These are phyloP conservation scores for Aspidiotus destructor DNA, from an alignment of 2,888 invertebrate species.

Conservation along the genomic window DNA sequence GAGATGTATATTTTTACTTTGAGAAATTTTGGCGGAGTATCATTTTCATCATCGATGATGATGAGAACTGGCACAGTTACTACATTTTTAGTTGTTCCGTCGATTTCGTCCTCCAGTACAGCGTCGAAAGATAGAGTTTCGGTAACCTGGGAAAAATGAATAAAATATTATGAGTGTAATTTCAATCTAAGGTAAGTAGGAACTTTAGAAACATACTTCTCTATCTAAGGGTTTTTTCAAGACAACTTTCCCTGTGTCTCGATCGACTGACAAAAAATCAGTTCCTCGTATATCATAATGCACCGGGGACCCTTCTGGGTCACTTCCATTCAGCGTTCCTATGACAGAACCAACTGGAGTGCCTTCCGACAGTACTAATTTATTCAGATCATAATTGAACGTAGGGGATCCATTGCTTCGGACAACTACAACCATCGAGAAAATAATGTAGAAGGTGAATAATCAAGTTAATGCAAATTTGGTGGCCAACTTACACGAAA, in stretches of 20 bases:
- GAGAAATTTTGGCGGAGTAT: conserved; percentile 57
- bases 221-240: conserved; percentile 69
- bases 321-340: conserved; percentile 65
- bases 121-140: conserved; percentile 70
- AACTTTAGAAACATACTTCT: conserved; percentile 52
- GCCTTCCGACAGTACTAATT: conserved; percentile 65
- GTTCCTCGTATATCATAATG: conserved; percentile 66
- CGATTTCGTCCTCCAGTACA: conserved; percentile 66
- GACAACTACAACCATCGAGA: conserved; percentile 6
- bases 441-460: no score
- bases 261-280: conserved; percentile 68
- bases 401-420: conserved; percentile 56
- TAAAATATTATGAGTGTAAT: neutral
- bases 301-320: conserved; percentile 69
- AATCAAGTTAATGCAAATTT: no score
- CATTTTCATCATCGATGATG: conserved; percentile 79
- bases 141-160: conserved; percentile 52
- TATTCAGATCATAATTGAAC: conserved; percentile 66
- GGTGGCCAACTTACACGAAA: no score
- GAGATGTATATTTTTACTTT: neutral
- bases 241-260: conserved; percentile 66
- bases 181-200: neutral
- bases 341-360: conserved; percentile 67
- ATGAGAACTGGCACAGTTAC: conserved; percentile 68
- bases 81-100: conserved; percentile 54